These are phyloP conservation scores for Chrysopa pallens DNA, from an alignment of 1,140 invertebrate species.

Conservation along the genomic window DNA sequence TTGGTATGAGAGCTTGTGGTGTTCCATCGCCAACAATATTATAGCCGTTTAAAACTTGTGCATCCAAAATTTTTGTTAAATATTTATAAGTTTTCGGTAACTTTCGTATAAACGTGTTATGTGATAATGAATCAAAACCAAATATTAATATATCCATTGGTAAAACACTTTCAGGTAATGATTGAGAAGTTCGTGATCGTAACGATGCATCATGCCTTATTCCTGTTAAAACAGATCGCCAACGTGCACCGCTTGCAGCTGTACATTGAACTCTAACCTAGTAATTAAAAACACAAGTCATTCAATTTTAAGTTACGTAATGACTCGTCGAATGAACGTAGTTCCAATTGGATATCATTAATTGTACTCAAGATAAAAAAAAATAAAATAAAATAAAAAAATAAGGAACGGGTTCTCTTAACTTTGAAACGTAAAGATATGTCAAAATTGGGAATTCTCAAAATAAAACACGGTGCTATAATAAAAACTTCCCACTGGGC, in stretches of 20 bases:
- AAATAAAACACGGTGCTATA: too few relatives aligned
- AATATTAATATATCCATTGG: slow-evolving; percentile 71
- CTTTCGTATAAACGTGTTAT: slow-evolving; percentile 70
- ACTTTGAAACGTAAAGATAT: not conserved
- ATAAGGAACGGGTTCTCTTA: not conserved
- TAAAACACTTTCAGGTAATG: slow-evolving; percentile 26
- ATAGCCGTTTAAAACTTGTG: slow-evolving; percentile 50
- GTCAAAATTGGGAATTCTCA: too few relatives aligned
- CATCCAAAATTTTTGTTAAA: slow-evolving; percentile 47
- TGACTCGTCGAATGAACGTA: too few relatives aligned
- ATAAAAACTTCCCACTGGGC: too few relatives aligned
- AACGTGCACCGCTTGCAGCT: slow-evolving; percentile 15
- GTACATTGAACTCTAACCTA: slow-evolving; percentile 20
- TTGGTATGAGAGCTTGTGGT: slow-evolving; percentile 78
- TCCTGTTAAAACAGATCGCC: slow-evolving; percentile 37
- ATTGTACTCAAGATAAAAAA: too few relatives aligned
- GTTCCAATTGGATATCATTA: too few relatives aligned
- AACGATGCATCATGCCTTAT: slow-evolving; percentile 27
- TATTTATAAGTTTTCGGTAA: slow-evolving; percentile 67
- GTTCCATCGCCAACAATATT: slow-evolving; percentile 93
- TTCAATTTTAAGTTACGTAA: too few relatives aligned
- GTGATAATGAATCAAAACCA: slow-evolving; percentile 79
- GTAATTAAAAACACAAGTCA: slow-evolving; percentile 1
- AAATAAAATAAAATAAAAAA: not conserved
- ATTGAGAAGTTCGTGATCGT: slow-evolving; percentile 27